Percentiles rank a stretch among this genome's conserved stretches.
Conservation (phyloP, 2,797 vertebrate genomes). For the Fistularia tabacaria region DNA sequence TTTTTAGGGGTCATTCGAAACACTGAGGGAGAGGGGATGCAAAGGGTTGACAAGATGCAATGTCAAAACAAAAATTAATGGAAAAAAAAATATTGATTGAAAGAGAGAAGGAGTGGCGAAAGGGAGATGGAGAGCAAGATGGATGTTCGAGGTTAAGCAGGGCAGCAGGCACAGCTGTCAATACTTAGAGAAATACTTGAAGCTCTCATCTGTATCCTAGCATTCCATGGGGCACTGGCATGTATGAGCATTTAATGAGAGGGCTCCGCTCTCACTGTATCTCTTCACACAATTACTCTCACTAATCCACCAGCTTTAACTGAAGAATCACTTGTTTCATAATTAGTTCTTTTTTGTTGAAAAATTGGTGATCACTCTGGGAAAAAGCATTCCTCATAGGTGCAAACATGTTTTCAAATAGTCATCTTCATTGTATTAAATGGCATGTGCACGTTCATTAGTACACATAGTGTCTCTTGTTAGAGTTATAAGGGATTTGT, state of each 20-base stretch:
- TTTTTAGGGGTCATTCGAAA: conserved; percentile 43
- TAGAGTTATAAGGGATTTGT: conserved; percentile 59
- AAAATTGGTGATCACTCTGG: neutral
- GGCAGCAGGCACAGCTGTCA: conserved; percentile 53
- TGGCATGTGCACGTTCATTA: neutral
- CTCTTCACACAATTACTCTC: conserved; percentile 1
- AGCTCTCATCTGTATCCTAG: conserved; percentile 40
- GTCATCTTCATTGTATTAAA: too few species aligned
- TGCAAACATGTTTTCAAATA: too few species aligned
- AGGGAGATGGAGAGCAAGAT: conserved; percentile 41
- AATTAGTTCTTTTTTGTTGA: too few species aligned
- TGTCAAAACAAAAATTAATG: conserved; percentile 12
- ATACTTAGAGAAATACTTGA: conserved; percentile 48
- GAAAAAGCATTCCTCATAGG: too few species aligned
- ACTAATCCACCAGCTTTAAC: conserved; percentile 14
- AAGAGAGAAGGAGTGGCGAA: conserved; percentile 30
- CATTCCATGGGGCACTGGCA: conserved; percentile 20
- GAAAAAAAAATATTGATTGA: conserved; percentile 44
- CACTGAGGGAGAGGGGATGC: conserved; percentile 1
- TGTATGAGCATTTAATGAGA: conserved; percentile 12
- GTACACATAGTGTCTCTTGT: conserved; percentile 12
- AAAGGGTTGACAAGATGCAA: conserved; percentile 14
- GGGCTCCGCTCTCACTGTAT: conserved; percentile 6
- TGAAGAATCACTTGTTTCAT: conserved; percentile 15
- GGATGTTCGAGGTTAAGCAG: conserved; percentile 58